phyloP scores from a whole-genome alignment of 2,888 invertebrate species.

The Napeogenes sylphis region DNA sequence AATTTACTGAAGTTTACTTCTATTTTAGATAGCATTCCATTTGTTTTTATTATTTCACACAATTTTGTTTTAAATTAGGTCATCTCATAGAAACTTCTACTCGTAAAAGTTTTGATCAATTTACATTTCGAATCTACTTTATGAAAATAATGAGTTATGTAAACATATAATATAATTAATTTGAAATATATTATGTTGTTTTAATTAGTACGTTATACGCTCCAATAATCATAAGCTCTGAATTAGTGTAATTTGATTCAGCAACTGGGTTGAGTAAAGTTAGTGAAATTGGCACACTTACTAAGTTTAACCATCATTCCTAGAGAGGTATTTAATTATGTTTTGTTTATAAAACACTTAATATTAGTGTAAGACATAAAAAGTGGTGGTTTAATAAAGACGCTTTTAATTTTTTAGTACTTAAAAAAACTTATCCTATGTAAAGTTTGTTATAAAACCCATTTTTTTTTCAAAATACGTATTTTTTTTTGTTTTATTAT shows the following conservation, averaged over 20 bases:
- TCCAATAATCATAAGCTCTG: conserved; percentile 2
- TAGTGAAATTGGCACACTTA: not conserved
- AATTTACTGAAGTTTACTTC: not conserved
- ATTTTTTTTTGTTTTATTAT: no score
- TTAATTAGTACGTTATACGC: not conserved
- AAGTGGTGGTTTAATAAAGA: no score
- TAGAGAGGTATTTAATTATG: not conserved
- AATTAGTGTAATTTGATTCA: conserved; percentile 7
- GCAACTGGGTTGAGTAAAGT: conserved; percentile 1
- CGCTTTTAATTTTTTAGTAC: no score
- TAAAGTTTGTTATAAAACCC: no score
- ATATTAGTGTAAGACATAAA: not conserved
- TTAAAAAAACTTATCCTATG: no score
- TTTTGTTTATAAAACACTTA: not conserved
- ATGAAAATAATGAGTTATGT: not conserved
- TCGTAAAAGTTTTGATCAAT: no score
- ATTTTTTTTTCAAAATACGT: no score
- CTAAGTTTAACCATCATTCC: conserved; percentile 1
- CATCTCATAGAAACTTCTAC: not conserved
- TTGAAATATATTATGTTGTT: not conserved
- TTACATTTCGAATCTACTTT: not conserved
- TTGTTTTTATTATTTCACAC: not conserved
- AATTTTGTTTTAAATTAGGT: not conserved
- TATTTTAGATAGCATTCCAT: not conserved
- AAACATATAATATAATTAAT: not conserved